Conservation (phyloP, 2,113 vertebrate genomes). For the Pygoscelis adeliae region DNA sequence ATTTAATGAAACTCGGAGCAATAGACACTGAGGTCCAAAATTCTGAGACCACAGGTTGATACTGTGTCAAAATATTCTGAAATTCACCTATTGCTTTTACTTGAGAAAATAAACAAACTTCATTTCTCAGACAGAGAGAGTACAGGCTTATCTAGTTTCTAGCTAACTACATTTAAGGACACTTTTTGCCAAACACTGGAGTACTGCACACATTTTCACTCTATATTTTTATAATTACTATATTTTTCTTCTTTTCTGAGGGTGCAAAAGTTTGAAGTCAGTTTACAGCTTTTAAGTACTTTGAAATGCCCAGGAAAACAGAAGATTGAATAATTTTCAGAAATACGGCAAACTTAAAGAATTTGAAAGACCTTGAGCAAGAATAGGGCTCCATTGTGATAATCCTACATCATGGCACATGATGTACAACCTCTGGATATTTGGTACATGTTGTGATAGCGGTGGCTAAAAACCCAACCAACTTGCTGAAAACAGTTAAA, state of each 20-base stretch:
- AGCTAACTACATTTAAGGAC: background rate
- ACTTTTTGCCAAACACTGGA: background rate
- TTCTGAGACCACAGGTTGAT: background rate
- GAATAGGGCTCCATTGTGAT: background rate
- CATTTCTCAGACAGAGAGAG: background rate
- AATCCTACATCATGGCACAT: background rate
- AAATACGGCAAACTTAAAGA: background rate
- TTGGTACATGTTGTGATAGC: background rate
- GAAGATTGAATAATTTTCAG: background rate
- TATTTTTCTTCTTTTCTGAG: background rate
- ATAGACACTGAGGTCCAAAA: background rate
- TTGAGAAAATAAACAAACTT: background rate
- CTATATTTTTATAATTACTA: background rate
- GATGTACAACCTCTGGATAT: background rate
- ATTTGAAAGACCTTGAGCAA: background rate
- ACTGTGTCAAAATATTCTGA: background rate
- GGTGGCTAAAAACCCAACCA: background rate
- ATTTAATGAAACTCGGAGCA: background rate
- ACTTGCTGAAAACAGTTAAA: background rate
- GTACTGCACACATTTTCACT: background rate
- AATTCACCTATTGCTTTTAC: background rate
- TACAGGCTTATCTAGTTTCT: background rate
- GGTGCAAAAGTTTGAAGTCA: background rate
- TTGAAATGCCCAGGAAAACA: background rate
- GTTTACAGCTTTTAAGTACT: background rate